Evolutionary conservation across 2,797 vertebrate species (phyloP), one percentile per base, ranked within the genome.

Genomic region (Anguilla anguilla): DNA sequence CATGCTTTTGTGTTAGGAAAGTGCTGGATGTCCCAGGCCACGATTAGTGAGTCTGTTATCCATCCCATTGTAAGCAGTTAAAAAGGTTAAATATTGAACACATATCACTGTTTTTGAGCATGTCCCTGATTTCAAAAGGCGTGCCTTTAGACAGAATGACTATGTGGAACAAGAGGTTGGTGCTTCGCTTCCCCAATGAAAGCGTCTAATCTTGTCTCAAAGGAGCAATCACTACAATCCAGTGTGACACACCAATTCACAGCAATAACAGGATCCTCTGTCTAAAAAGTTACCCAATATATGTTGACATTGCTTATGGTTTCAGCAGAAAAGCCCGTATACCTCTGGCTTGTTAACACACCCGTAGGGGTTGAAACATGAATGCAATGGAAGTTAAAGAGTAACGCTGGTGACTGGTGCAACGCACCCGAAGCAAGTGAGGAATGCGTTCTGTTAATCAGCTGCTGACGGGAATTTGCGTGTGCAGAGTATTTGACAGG

Each of bases 401-500:
- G 22, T 49, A 25, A n/a, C 35, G 17, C 15, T 35, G 5, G 10
- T 22, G 19, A 19, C n/a, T 25, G 19, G 77, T 25, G 46, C n/a
- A 51, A 49, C 4, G 39, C 49, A 49, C 77, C 43, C 77, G 17
- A 49, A 46, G 4, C 17, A 22, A 81, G 43, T n/a, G 77, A 49
- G 39, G 77, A 77, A 77, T 77, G 77, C 11, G 6, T 22, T n/a
- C 6, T n/a, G 43, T 49, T 49, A 2, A 49, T 49, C 77, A 81
- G 77, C 39, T 81, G 77, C 39, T 81, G 7, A 81, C 6, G 11
- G 77, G 77, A 81, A 81, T 81, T 49, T 81, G 39, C 77, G 13
- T 81, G 35, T 6, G 77, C 43, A 49, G 5, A 90, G 88, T 93
- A 91, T 92, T 88, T 94, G 95, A 96, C 96, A 96, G 95, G 94